Base-by-base conservation (phyloP, 1,140 invertebrate species). In the Caenorhabditis briggsae region DNA sequence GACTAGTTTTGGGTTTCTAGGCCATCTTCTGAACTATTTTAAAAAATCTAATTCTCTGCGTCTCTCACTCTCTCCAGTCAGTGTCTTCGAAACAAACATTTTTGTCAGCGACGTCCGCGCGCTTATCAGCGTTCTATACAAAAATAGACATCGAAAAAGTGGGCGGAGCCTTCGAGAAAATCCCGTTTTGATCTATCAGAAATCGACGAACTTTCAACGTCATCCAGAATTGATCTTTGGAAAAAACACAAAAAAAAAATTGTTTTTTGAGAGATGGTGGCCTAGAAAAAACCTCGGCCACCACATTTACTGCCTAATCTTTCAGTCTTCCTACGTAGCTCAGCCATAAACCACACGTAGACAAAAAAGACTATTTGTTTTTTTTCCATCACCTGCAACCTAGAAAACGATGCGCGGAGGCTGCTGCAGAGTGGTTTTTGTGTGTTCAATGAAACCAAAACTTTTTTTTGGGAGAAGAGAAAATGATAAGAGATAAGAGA, bases 21-120 rank as follows among this genome's bases (percentile, higher is more conserved):
- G 9, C 58, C 64, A 12, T 70, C 16, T 46, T 46, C 12, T 70
- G 41, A 70, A 46, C 64, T 70, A 46, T 70, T n/a, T 11, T 64
- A 9, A 14, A 64, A 53, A 53, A 53, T 53, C 50, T 41, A 41
- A 18, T 33, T 64, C 33, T 70, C 64, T 70, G 6, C 43, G 18
- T 46, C 64, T 46, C 43, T 59, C 16, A 25, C n/a, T 41, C 7
- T 46, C 14, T 70, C 16, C 33, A 25, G 8, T 64, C 23, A 11
- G 0, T 70, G 64, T 70, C 64, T 70, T 70, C 41, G 64, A 70
- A 70, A 70, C 41, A 70, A 9, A 14, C 12, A 23, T 16, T 78
- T 78, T 50, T 78, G 70, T 78, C 70, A 78, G 43, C 70, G 70
- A 78, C 70, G 70, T 78, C 70, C 70, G 23, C n/a, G n/a, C n/a